Conservation (phyloP, 2,113 vertebrate genomes). For the Saimiri boliviensis region DNA sequence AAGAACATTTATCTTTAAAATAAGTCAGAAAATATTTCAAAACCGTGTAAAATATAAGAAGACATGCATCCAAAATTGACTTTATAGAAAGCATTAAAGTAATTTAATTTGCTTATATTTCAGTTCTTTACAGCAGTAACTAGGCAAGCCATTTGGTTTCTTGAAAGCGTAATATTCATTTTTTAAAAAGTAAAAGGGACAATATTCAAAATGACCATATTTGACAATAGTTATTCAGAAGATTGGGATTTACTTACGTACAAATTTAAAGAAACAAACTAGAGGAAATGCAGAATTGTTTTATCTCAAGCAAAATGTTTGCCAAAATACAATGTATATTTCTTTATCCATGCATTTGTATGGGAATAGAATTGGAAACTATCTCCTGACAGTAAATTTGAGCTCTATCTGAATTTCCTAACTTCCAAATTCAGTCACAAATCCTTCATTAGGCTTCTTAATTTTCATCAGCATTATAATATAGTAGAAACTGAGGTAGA, state of each 20-base stretch:
- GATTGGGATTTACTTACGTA: conserved; percentile 10
- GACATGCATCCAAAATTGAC: not conserved
- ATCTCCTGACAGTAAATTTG: not conserved
- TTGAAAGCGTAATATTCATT: conserved; percentile 30
- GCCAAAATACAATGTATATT: not conserved
- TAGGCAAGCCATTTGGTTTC: not conserved
- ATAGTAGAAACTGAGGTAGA: not conserved
- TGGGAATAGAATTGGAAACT: not conserved
- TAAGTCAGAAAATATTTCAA: conserved; percentile 44
- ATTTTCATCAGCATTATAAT: not conserved
- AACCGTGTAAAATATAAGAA: conserved; percentile 34
- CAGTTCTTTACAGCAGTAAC: not conserved
- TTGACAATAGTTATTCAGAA: conserved; percentile 19
- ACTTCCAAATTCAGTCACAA: not conserved
- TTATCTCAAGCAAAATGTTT: conserved; percentile 39
- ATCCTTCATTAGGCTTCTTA: not conserved
- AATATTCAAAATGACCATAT: conserved; percentile 24
- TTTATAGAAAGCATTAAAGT: conserved; percentile 41
- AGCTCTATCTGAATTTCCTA: not conserved
- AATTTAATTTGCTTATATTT: conserved; percentile 50
- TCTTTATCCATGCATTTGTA: not conserved
- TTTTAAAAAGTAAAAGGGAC: conserved; percentile 35
- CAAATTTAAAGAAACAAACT: not conserved
- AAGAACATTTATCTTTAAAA: conserved; percentile 37
- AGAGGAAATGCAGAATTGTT: conserved; percentile 39